Conservation (phyloP, 2,113 vertebrate genomes). For the Dasyornis broadbenti region DNA sequence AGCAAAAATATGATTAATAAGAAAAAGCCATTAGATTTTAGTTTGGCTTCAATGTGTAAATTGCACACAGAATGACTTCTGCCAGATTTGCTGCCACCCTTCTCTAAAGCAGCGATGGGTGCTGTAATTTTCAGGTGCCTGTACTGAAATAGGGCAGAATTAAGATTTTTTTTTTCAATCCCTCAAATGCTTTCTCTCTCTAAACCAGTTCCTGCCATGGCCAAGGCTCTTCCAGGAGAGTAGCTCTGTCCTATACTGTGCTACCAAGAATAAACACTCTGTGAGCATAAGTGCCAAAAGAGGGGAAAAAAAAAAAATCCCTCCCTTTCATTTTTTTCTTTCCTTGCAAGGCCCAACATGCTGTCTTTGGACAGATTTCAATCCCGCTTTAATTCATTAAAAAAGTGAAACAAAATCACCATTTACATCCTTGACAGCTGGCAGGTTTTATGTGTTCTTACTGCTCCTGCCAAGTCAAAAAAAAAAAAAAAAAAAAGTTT, state of each 20-base stretch:
- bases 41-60: neutral
- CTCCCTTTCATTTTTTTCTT: conserved; percentile 74
- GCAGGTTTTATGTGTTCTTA: conserved; percentile 80
- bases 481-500: conserved; percentile 63
- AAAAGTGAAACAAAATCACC: conserved; percentile 86
- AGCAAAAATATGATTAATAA: neutral
- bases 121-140: neutral
- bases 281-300: conserved; percentile 70
- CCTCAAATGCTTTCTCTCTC: neutral
- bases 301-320: conserved; percentile 70
- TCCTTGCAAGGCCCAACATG: conserved; percentile 85
- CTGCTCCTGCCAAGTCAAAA: conserved; percentile 67
- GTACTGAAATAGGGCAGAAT: neutral
- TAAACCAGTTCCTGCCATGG: neutral
- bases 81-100: neutral
- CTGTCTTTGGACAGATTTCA: conserved; percentile 87
- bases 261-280: conserved; percentile 71
- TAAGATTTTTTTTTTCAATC: neutral
- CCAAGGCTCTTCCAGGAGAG: neutral
- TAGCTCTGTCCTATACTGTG: neutral
- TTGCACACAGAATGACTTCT: neutral
- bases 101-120: neutral
- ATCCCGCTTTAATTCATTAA: conserved; percentile 82
- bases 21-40: neutral
- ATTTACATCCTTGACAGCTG: conserved; percentile 85